Conservation (phyloP, 2,113 vertebrate genomes). For the Anoura caudifer region DNA sequence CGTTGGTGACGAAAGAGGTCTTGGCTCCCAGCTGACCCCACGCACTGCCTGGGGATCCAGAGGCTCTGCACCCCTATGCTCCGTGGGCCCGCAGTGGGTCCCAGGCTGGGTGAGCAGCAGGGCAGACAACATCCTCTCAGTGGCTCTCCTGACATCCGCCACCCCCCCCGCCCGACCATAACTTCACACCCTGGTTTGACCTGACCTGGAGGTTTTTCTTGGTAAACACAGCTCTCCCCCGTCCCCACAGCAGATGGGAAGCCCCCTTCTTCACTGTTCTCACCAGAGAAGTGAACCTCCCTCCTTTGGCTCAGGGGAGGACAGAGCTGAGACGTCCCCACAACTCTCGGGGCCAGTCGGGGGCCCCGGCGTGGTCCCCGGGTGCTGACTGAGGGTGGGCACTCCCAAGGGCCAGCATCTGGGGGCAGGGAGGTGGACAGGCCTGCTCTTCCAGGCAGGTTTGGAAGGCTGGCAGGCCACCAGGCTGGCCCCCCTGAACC, state of each 20-base stretch:
- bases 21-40: background rate
- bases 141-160: background rate
- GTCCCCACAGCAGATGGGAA: background rate
- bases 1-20: background rate
- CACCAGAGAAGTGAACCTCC: background rate
- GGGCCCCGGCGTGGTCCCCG: background rate
- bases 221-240: background rate
- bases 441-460: background rate
- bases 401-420: rapidly evolving
- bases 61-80: background rate
- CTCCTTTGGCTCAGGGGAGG: background rate
- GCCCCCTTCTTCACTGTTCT: background rate
- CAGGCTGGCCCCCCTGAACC: background rate
- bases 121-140: background rate
- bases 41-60: background rate
- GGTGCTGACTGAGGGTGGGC: background rate
- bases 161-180: rapidly evolving
- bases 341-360: rapidly evolving
- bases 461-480: background rate
- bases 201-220: background rate
- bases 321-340: background rate
- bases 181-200: background rate
- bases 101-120: background rate
- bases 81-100: background rate
- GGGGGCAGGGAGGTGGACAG: background rate